Evolutionary conservation across 2,888 invertebrate species (phyloP).

Genomic region (Tiliacea citrago): DNA sequence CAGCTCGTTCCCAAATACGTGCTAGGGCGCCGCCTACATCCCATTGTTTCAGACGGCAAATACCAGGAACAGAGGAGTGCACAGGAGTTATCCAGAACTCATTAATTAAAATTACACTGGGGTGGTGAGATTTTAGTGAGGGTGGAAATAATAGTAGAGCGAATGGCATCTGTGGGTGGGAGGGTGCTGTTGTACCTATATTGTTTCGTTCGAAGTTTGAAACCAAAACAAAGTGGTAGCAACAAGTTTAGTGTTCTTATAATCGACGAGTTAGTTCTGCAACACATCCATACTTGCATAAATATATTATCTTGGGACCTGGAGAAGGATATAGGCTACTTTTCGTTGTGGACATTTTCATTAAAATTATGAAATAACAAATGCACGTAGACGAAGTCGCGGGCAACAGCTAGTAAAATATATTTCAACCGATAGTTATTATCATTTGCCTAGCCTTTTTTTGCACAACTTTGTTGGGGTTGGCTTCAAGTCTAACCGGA

Average conservation of each 20-base stretch:
- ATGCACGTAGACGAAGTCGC: neutral
- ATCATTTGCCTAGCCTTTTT: no score
- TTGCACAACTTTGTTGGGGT: no score
- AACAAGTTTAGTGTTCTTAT: neutral
- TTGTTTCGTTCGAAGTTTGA: neutral
- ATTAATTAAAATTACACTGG: constrained; percentile 57
- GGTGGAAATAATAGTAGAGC: constrained; percentile 19
- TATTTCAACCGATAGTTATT: neutral
- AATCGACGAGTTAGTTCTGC: neutral
- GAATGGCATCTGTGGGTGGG: neutral
- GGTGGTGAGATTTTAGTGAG: constrained; percentile 59
- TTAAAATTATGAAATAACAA: neutral
- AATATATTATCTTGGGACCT: neutral
- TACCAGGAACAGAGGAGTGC: constrained; percentile 81
- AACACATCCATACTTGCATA: neutral
- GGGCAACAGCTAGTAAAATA: neutral
- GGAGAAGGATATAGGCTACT: neutral
- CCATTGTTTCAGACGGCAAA: constrained; percentile 84
- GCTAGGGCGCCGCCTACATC: constrained; percentile 86
- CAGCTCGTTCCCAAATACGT: constrained; percentile 59
- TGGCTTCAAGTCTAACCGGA: no score
- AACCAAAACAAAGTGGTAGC: constrained; percentile 10
- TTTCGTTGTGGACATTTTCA: neutral
- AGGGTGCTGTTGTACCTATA: neutral
- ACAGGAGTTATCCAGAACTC: constrained; percentile 69